Base-by-base conservation (phyloP, 1,140 invertebrate genomes). In the Carcinoscorpius rotundicauda region DNA sequence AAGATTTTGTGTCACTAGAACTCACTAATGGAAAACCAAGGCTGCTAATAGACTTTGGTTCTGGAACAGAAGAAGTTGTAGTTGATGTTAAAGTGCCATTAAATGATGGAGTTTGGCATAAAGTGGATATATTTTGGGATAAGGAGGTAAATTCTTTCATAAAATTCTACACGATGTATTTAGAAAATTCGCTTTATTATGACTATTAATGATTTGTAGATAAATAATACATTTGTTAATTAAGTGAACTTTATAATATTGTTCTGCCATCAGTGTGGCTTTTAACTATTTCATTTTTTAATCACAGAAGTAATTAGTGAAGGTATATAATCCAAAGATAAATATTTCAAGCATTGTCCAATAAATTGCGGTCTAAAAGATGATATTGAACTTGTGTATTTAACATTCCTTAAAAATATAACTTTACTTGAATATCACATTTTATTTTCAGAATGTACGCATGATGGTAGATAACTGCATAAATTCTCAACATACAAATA, bases 61-160 rank as follows among this genome's bases (percentile, higher is more conserved):
- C 93, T 0, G 94, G 94, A 60, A 93, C 89, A 0, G 77, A 96
- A 65, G 91, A 94, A 75, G 77, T 98, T 8, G 82, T 87, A 74
- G 86, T 98, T 0, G 90, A 93, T 78, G 89, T 90, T 1, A 88
- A 89, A 71, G 86, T 87, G 72, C 85, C 84, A 0, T 76, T 98
- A 53, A 89, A 92, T 75, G 93, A 97, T 76, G 93, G 93, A 3
- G 89, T 93, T 75, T 98, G 95, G 95, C 95, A 98, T 78, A 82
- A 90, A 66, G 80, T 98, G 60, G 94, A 98, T 77, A 84, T 98
- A 64, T 96, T 95, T 75, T 95, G 93, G 88, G 87, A 92, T 72
- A 93, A 89, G 9, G 93, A 94, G 80, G 83, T 85, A 69, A 29
- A 29, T 29, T 29, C 29, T 29, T 29, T 29, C 50, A 3, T 3